Base-by-base conservation (phyloP, 1,140 invertebrate genomes). In the Bombus superbus region DNA sequence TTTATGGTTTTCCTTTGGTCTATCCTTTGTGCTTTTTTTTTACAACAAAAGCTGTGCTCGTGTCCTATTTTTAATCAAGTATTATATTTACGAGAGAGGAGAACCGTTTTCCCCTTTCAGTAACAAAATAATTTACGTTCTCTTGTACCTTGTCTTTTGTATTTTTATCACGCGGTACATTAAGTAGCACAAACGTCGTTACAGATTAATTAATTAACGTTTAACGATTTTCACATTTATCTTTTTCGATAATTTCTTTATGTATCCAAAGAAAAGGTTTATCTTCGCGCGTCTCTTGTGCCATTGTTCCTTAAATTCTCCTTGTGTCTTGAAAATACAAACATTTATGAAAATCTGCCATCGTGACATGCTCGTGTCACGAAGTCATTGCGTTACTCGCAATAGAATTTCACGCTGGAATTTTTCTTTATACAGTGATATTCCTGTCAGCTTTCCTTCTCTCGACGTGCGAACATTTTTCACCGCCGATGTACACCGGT, bases 281-380 rank as follows among this genome's bases (percentile, higher is more conserved):
- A 44, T 10, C 40, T 9, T 71, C 47, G 6, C 47, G 38, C 79
- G 28, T 73, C 47, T n/a, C 18, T 72, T 35, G 28, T n/a, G 1
- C 38, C 59, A 22, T 83, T 83, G 72, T 83, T 66, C 35, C 40
- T 35, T 75, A 71, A 84, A 84, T 78, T 59, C 62, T 3, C 5
- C 9, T n/a, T 57, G 64, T 44, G 57, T 78, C 11, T 25, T 11
- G 22, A 28, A 25, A 71, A 68, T 64, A 35, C 28, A 42, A 68
- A 76, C 42, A 35, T 47, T 42, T n/a, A 13, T 25, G 59, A 25
- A 15, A 2, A 15, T 22, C 22, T 59, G 42, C 22, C 15, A 53
- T 66, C 38, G 22, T 15, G 62, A 5, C 18, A 53, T 8, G 47
- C 18, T 47, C 42, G 66, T 47, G 25, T 66, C 59, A 22, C 32